Percentiles rank a stretch among this genome's conserved stretches.
These are phyloP conservation scores for Tupaia tana DNA, from an alignment of 2,113 vertebrate genomes.

Conservation along the genomic window DNA sequence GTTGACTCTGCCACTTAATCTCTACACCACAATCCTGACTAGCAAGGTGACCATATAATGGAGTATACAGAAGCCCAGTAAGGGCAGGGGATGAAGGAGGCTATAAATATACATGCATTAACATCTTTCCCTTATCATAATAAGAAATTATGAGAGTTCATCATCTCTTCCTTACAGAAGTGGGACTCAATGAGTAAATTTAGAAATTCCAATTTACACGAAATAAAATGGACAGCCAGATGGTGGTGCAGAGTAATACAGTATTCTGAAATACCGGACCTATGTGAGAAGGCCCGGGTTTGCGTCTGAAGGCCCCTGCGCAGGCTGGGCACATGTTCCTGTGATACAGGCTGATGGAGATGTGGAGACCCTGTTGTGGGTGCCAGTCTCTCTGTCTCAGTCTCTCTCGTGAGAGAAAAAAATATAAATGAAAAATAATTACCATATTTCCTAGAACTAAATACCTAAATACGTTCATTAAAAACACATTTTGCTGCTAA, in stretches of 20 bases:
- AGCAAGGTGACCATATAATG: background rate
- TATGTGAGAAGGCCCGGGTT: too few species aligned
- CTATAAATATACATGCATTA: background rate
- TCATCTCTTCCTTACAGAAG: background rate
- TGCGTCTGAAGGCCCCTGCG: too few species aligned
- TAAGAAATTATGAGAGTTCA: background rate
- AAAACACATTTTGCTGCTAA: constrained; percentile 16
- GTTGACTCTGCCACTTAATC: background rate
- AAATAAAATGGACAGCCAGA: background rate
- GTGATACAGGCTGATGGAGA: too few species aligned
- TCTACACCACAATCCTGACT: background rate
- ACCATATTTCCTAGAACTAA: too few species aligned
- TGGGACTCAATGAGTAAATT: background rate
- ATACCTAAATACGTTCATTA: background rate
- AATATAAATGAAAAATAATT: too few species aligned
- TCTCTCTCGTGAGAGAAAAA: too few species aligned
- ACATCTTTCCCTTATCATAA: background rate
- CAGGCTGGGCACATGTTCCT: too few species aligned
- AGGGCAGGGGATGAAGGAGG: background rate
- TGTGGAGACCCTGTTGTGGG: too few species aligned
- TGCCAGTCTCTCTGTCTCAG: too few species aligned
- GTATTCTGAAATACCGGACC: too few species aligned
- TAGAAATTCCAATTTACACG: background rate
- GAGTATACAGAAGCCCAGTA: background rate
- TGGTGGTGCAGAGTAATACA: too few species aligned